Percentiles rank a stretch among this genome's conserved stretches.
These are phyloP conservation scores for Drosophila navojoa DNA, from an alignment of 1,140 invertebrate species.

Conservation along the genomic window DNA sequence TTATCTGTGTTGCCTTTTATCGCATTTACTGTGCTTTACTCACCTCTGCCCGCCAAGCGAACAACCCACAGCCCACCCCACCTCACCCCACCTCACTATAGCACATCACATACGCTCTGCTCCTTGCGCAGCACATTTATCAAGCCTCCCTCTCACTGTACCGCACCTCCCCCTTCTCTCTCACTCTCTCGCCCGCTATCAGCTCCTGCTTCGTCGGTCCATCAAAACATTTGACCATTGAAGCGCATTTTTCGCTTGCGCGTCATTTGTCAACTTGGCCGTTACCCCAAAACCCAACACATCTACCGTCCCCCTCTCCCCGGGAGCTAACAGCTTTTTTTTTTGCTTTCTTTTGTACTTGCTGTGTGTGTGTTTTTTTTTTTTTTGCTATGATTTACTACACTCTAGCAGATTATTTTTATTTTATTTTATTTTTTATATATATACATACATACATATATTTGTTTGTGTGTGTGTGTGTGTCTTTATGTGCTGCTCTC, in stretches of 20 bases:
- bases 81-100: too few species aligned
- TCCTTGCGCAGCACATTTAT: conserved; percentile 42
- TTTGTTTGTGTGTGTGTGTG: background rate
- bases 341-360: conserved; percentile 6
- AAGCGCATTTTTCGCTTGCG: conserved; percentile 80
- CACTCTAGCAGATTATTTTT: conserved; percentile 27
- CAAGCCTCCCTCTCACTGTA: conserved; percentile 11
- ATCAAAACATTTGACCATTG: conserved; percentile 77
- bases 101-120: background rate
- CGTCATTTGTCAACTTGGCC: conserved; percentile 75
- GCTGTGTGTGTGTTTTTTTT: background rate
- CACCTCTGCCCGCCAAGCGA: conserved; percentile 16
- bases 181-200: background rate
- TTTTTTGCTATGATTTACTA: conserved; percentile 61
- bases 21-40: conserved; percentile 47
- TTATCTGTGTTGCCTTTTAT: conserved; percentile 46
- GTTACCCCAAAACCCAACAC: conserved; percentile 10
- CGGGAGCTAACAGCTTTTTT: conserved; percentile 17
- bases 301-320: background rate
- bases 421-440: conserved; percentile 9
- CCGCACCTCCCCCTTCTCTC: background rate
- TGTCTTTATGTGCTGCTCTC: conserved; percentile 26
- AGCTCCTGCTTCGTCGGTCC: background rate
- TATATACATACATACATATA: background rate
- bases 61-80: too few species aligned